Evolutionary conservation across 2,888 invertebrate genomes (phyloP).

Genomic region (Neocrepidodera transversa): DNA sequence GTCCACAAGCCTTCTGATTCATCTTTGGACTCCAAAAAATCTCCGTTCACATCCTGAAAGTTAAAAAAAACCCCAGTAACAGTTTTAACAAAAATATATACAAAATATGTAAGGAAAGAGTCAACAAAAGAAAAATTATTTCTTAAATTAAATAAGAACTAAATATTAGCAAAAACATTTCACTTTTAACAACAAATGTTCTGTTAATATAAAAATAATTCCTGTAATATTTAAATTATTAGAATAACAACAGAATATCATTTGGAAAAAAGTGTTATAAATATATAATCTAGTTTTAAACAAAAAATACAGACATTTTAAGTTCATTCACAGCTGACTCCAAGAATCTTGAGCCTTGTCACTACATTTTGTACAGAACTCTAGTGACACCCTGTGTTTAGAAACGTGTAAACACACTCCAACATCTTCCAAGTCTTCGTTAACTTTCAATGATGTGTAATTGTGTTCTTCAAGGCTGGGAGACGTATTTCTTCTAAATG

Average conservation of each 20-base stretch:
- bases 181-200: background rate
- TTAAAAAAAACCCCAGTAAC: constrained; percentile 25
- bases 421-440: constrained; percentile 52
- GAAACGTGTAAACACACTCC: constrained; percentile 68
- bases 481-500: background rate
- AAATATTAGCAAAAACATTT: constrained; percentile 1
- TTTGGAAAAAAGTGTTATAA: background rate
- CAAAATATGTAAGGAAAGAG: constrained; percentile 26
- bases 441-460: constrained; percentile 43
- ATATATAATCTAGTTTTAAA: constrained; percentile 26
- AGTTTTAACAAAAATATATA: constrained; percentile 10
- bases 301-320: constrained; percentile 53
- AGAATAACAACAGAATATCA: background rate
- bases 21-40: background rate
- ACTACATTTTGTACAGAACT: constrained; percentile 66
- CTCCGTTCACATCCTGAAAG: constrained; percentile 7
- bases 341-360: constrained; percentile 58
- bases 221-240: background rate
- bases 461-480: constrained; percentile 49
- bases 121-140: constrained; percentile 5
- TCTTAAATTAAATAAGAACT: constrained; percentile 2
- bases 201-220: background rate
- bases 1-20: constrained; percentile 19
- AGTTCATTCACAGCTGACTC: constrained; percentile 42
- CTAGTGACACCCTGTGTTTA: constrained; percentile 64